Conservation (phyloP, 2,888 invertebrate species). For the Leptopilina syphax region DNA sequence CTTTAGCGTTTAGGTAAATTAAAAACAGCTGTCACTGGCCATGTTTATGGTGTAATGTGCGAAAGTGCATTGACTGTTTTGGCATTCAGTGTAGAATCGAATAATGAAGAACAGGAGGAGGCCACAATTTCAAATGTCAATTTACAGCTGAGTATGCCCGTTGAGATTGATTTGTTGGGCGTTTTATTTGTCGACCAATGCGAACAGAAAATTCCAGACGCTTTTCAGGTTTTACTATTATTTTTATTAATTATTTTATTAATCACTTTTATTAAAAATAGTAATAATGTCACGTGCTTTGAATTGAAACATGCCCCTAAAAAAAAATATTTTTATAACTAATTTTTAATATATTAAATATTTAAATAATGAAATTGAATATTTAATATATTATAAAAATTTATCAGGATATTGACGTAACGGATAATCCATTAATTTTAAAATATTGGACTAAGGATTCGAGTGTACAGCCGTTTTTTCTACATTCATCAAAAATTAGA, state of each 20-base stretch:
- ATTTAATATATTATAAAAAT: not conserved
- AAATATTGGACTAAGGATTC: conserved; percentile 79
- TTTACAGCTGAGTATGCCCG: conserved; percentile 83
- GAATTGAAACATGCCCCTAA: no score
- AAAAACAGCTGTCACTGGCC: conserved; percentile 82
- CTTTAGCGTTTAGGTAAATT: conserved; percentile 83
- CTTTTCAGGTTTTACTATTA: conserved; percentile 77
- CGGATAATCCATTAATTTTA: conserved; percentile 87
- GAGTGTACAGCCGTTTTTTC: conserved; percentile 82
- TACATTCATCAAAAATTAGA: conserved; percentile 86
- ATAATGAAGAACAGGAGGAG: conserved; percentile 79
- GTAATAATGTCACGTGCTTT: no score
- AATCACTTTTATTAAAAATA: no score
- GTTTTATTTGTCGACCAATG: conserved; percentile 83
- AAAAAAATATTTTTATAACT: no score
- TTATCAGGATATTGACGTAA: conserved; percentile 84
- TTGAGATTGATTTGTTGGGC: conserved; percentile 88
- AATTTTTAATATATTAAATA: no score
- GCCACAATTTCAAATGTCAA: conserved; percentile 75
- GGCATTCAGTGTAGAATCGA: conserved; percentile 82
- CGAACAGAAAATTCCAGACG: conserved; percentile 80
- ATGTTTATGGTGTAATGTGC: conserved; percentile 86
- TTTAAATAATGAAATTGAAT: no score
- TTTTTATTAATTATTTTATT: not conserved
- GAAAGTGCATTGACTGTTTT: conserved; percentile 84